phyloP scores from a whole-genome alignment of 2,888 invertebrate species.

The Vannuccia rotundouncinata region DNA sequence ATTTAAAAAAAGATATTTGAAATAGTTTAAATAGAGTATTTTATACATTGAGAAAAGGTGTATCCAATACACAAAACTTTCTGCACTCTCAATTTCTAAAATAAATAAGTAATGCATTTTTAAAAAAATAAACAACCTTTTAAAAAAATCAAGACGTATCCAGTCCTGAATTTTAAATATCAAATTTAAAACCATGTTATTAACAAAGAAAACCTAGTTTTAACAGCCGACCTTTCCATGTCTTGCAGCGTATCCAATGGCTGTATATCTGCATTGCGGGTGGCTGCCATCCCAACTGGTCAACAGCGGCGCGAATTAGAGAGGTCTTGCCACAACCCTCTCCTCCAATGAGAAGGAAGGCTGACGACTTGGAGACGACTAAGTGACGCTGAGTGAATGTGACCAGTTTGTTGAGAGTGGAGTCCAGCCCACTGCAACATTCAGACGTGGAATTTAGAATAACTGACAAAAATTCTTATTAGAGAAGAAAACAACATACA shows the following conservation, averaged over 20 bases:
- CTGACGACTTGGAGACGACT: not conserved
- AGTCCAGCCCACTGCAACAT: not conserved
- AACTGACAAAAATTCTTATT: not conserved
- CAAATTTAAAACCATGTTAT: not conserved
- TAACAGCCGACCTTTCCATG: not conserved
- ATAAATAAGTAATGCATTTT: too few species aligned
- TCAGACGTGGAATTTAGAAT: not conserved
- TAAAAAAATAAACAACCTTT: too few species aligned
- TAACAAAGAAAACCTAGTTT: not conserved
- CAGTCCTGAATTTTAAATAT: too few species aligned
- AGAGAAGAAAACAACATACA: too few species aligned
- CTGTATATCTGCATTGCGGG: not conserved
- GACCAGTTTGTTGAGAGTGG: not conserved
- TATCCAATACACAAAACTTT: too few species aligned
- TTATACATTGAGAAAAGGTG: too few species aligned
- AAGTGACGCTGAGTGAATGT: not conserved
- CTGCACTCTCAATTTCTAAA: too few species aligned
- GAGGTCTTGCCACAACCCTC: not conserved
- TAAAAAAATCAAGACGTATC: too few species aligned
- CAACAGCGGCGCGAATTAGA: not conserved
- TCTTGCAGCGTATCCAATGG: not conserved
- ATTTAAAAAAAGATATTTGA: too few species aligned
- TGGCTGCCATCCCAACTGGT: not conserved
- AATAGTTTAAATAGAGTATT: too few species aligned
- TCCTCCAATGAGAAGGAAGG: not conserved